Evolutionary conservation across 1,140 invertebrate genomes (phyloP).

Genomic region (Planococcus citri): DNA sequence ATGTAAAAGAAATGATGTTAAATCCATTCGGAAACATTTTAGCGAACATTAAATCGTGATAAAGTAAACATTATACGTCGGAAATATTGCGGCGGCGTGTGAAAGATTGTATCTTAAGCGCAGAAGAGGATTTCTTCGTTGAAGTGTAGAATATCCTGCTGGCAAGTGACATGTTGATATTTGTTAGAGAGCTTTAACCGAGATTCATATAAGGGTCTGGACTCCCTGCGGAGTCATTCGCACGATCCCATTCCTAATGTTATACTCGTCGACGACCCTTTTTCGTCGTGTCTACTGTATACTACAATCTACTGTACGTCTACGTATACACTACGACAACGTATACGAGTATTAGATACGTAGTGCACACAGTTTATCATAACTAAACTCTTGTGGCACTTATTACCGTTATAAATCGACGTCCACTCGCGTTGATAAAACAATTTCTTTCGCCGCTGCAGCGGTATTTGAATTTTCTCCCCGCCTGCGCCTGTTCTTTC

Average conservation of each 20-base stretch:
- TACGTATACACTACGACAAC: too few species aligned
- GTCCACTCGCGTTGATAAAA: not conserved
- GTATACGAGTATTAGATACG: too few species aligned
- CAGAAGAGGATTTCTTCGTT: not conserved
- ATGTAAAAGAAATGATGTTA: too few species aligned
- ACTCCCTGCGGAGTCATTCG: conserved; percentile 5
- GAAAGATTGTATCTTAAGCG: not conserved
- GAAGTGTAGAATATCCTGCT: not conserved
- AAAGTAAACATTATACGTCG: not conserved
- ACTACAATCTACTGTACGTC: too few species aligned
- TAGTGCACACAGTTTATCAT: conserved; percentile 1
- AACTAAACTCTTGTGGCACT: conserved; percentile 2
- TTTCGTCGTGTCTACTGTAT: not conserved
- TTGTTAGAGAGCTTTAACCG: conserved; percentile 6
- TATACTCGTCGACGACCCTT: not conserved
- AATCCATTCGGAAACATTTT: not conserved
- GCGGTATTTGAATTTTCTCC: too few species aligned
- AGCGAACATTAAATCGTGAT: not conserved
- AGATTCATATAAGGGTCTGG: not conserved
- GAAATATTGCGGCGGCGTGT: not conserved
- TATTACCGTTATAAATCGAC: not conserved
- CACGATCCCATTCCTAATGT: not conserved
- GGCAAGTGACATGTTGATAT: conserved; percentile 6
- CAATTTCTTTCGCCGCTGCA: not conserved
- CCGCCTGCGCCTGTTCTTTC: too few species aligned